A percentile compares a stretch with the other conserved stretches of the same genome.
phyloP scores from a whole-genome alignment of 1,140 invertebrate species.

The Pinna nobilis region DNA sequence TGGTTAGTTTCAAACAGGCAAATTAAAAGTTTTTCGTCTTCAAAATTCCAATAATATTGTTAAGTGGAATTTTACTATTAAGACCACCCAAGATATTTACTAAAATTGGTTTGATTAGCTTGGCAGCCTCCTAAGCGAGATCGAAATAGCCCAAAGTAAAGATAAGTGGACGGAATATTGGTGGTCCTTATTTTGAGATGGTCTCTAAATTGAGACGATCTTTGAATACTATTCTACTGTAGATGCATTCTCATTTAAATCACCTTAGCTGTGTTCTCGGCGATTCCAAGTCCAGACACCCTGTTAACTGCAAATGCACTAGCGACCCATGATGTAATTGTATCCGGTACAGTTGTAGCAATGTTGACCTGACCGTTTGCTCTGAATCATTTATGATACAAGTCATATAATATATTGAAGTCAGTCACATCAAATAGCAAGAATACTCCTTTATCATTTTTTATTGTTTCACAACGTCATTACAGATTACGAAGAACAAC shows the following conservation, averaged over 20 bases:
- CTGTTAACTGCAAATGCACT: conserved; percentile 94
- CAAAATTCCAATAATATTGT: too few species aligned
- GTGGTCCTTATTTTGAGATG: too few species aligned
- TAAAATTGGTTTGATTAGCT: too few species aligned
- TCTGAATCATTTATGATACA: conserved; percentile 28
- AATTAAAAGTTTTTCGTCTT: too few species aligned
- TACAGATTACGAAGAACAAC: too few species aligned
- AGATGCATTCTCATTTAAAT: neutral
- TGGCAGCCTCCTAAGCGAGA: too few species aligned
- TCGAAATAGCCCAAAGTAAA: too few species aligned
- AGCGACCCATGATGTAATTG: conserved; percentile 94
- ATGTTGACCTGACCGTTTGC: conserved; percentile 46
- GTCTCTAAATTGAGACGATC: too few species aligned
- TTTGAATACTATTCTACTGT: conserved; percentile 3
- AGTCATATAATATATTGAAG: neutral
- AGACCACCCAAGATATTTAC: too few species aligned
- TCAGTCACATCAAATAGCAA: neutral
- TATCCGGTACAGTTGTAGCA: conserved; percentile 83
- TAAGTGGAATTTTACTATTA: too few species aligned
- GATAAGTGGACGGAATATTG: too few species aligned
- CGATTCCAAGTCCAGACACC: conserved; percentile 88
- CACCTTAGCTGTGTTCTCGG: conserved; percentile 81
- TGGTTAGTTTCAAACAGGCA: too few species aligned
- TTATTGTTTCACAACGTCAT: neutral
- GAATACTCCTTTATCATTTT: neutral